phyloP scores from a whole-genome alignment of 2,113 vertebrate species.

The Lasiurus cinereus region DNA sequence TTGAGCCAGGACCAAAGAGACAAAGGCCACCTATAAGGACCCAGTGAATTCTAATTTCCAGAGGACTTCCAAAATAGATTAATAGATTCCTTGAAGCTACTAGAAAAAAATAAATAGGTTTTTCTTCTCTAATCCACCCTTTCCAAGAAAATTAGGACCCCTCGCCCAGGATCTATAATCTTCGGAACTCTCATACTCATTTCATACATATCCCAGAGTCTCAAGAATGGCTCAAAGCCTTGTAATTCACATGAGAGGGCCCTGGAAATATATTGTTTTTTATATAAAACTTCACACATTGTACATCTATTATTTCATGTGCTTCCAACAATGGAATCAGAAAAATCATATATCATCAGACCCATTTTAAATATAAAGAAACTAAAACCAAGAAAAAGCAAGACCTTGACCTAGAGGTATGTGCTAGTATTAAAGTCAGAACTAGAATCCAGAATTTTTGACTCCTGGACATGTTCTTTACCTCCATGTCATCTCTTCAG shows the following conservation, averaged over 20 bases:
- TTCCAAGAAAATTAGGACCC: neutral
- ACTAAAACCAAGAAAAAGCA: neutral
- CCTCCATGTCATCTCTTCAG: neutral
- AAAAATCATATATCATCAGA: neutral
- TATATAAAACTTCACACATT: neutral
- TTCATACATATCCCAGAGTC: neutral
- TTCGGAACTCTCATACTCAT: neutral
- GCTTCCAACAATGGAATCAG: constrained; percentile 2
- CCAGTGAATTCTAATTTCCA: neutral
- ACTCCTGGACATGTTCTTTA: neutral
- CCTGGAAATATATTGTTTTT: neutral
- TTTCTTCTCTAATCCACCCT: neutral
- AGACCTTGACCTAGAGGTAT: neutral
- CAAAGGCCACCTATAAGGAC: neutral
- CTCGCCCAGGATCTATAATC: neutral
- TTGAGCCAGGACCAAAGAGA: constrained; percentile 6
- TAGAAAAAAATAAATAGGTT: neutral
- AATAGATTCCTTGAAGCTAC: neutral
- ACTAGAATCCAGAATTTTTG: neutral
- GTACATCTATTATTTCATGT: constrained; percentile 10
- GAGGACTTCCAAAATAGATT: neutral
- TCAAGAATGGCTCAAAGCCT: constrained; percentile 21
- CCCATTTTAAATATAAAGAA: constrained; percentile 49
- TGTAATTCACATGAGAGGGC: neutral
- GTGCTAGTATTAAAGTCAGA: neutral